Evolutionary conservation across 35 echinoderm and acorn worm species (phyloP), one percentile per base, ranked within the genome.

Genomic region (Apostichopus japonicus): DNA sequence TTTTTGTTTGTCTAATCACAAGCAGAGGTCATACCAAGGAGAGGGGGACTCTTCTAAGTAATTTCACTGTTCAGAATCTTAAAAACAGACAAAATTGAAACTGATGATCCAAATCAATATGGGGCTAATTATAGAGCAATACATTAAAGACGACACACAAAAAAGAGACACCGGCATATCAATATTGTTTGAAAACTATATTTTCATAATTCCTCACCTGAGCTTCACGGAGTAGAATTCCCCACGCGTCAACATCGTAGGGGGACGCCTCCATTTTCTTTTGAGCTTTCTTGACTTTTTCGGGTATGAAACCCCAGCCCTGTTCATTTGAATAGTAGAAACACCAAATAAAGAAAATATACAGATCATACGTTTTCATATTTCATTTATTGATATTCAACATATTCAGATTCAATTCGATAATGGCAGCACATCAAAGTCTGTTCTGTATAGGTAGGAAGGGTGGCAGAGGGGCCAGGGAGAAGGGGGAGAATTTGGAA

Each of bases 201-300:
- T 75, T 75, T 75, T 75, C 71, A 75, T 75, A 23, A n/a, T 75
- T 75, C n/a, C 92, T 98, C 93, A 99, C 97, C 95, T 96, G 95
- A 6, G 97, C 97, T 91, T 99, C 97, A 78, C 95, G 90, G 55
- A 99, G 90, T 77, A 99, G 79, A 61, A 99, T 96, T 90, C 95
- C 94, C 97, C 97, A 99, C 56, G 97, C 97, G 27, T 99, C 97
- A 14, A 92, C 89, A 80, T 99, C 97, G 79, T 83, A 95, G 0
- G 95, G 92, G 84, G 88, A 96, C 2, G 91, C 56, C 56, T 99
- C 93, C 54, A 99, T 95, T 71, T 96, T 96, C 90, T 94, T 93
- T 75, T 99, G 95, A 15, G 97, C 97, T 86, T 99, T 99, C 91
- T 99, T 99, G 52, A 99, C 97, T 86, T 99, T 99, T 56, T 99